Evolutionary conservation across 1,140 invertebrate species (phyloP), one percentile per base, ranked within the genome.

Genomic region (Drosophila ananassae): DNA sequence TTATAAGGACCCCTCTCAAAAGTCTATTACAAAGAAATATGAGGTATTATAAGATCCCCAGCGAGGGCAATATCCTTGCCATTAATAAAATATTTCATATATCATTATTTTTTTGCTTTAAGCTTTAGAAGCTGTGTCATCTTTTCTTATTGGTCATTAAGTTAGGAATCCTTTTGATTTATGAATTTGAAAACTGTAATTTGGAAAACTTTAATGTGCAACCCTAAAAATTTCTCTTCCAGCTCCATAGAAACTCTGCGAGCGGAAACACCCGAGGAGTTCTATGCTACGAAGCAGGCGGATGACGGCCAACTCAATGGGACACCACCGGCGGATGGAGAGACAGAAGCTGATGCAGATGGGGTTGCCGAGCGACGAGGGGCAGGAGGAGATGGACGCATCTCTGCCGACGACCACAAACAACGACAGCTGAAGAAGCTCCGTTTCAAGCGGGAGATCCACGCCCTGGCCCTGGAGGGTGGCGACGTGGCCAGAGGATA

Each of bases 201-300:
- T 54, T 44, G 1, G 10, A 12, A 37, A 37, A 37, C 12, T n/a
- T 37, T 34, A 52, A 46, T 25, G 1, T 34, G 0, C 10, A 68
- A 60, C 44, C 48, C 39, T 0, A 39, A 63, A 77, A 28, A 17
- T 24, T 9, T 64, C 8, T n/a, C 5, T 89, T 85, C 21, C 81
- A 91, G 89, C 74, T 91, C 90, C 77, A 91, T 74, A 73, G 85
- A 91, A 83, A 91, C 82, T 30, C 53, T 91, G 64, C 72, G 81
- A 53, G 74, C 82, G 61, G 89, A 91, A 74, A 90, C 79, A 62
- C 82, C 73, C 50, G 89, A 91, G 55, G 89, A 90, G 30, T 74
- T 89, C 73, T 90, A 71, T 73, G 83, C 75, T 21, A 60, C 71
- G 17, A 83, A 83, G 71, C 77, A 60, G 60, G 48, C 60, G 50